Evolutionary conservation across 2,888 invertebrate species (phyloP).

Genomic region (Agrotis ipsilon): DNA sequence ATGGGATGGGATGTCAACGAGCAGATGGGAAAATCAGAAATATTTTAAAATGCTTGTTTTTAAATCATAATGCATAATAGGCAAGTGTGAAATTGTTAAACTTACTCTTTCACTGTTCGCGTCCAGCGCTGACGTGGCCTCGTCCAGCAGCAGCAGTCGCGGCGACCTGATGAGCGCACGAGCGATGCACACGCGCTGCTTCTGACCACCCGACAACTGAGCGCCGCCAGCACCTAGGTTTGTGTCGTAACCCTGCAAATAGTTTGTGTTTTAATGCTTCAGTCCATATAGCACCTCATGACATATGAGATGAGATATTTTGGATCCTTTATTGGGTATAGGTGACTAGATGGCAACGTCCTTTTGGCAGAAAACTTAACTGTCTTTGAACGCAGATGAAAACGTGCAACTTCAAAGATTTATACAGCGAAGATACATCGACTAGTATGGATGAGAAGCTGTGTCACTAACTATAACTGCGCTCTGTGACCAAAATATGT

Average conservation of each 20-base stretch:
- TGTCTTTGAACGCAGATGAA: not conserved
- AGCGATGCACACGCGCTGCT: conserved; percentile 94
- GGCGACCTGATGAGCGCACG: conserved; percentile 93
- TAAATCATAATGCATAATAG: no score
- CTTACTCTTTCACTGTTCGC: conserved; percentile 93
- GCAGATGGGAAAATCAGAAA: not conserved
- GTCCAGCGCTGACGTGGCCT: conserved; percentile 93
- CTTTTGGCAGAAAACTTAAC: not conserved
- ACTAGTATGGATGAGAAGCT: not conserved
- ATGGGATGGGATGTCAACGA: not conserved
- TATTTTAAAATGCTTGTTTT: not conserved
- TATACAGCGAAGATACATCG: not conserved
- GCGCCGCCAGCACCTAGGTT: conserved; percentile 93
- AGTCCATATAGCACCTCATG: not conserved
- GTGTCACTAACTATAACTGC: not conserved
- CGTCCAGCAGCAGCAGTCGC: conserved; percentile 92
- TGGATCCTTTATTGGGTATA: not conserved
- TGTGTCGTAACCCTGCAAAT: conserved; percentile 93
- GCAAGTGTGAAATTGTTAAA: not conserved
- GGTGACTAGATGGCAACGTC: no score
- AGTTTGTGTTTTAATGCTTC: not conserved
- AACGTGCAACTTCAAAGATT: not conserved
- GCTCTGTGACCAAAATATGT: not conserved
- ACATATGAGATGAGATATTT: not conserved
- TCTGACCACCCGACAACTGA: conserved; percentile 94